Percentiles rank a stretch among this genome's conserved stretches.
phyloP scores from a whole-genome alignment of 2,113 vertebrate species.

The Capra hircus region DNA sequence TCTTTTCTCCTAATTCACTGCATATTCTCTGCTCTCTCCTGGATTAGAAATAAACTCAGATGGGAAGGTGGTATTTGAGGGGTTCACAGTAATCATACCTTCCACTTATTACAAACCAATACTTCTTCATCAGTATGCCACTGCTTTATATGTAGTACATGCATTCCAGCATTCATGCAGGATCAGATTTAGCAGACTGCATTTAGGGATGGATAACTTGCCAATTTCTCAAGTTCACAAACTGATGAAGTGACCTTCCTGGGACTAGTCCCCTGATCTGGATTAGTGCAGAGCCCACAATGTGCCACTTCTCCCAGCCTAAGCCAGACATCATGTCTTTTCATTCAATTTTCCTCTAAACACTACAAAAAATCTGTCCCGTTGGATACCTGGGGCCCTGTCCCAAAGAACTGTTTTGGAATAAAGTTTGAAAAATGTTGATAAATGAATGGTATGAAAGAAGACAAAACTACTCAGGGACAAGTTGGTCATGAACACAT shows the following conservation, averaged over 20 bases:
- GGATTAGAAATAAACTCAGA: neutral
- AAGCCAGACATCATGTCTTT: neutral
- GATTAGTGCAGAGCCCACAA: neutral
- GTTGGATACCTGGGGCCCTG: neutral
- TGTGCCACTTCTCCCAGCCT: neutral
- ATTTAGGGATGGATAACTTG: neutral
- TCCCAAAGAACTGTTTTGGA: neutral
- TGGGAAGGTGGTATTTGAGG: neutral
- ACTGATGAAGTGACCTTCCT: neutral
- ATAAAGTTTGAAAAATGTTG: neutral
- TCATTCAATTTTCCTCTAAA: neutral
- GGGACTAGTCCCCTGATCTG: fast-evolving
- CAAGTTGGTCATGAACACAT: neutral
- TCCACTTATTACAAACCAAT: neutral
- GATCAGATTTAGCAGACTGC: neutral
- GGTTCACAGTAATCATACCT: neutral
- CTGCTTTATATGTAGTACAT: neutral
- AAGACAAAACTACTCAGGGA: neutral
- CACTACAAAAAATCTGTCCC: neutral
- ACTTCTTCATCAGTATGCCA: neutral
- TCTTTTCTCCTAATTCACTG: neutral
- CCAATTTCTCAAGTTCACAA: neutral
- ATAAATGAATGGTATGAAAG: neutral
- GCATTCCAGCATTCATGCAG: neutral
- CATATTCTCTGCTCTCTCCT: neutral